These are phyloP conservation scores for Tylochromis polylepis DNA, from an alignment of 2,113 vertebrate genomes.

Conservation along the genomic window DNA sequence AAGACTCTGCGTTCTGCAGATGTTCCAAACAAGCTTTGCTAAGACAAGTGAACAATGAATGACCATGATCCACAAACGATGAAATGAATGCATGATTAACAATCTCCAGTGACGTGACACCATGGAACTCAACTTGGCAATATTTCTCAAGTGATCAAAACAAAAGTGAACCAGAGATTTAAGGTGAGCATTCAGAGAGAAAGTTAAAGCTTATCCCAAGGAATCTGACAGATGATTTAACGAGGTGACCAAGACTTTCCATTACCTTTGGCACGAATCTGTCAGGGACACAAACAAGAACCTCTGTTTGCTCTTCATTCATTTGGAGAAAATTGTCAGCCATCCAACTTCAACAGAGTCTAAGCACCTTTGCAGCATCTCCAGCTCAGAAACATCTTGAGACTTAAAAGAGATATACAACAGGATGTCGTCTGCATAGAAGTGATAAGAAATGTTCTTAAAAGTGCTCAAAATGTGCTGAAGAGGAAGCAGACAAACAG, in stretches of 20 bases:
- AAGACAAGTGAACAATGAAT: not conserved
- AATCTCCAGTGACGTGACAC: not conserved
- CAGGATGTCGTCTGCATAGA: fast-evolving
- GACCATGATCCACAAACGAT: not conserved
- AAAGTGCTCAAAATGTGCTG: not conserved
- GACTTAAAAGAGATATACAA: not conserved
- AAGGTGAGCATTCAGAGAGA: not conserved
- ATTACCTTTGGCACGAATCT: not conserved
- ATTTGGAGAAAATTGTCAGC: not conserved
- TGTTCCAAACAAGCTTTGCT: fast-evolving
- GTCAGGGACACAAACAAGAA: not conserved
- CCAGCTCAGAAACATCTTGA: not conserved
- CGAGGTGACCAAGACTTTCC: fast-evolving
- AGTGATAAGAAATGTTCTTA: not conserved
- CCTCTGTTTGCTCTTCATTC: not conserved
- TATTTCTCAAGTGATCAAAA: not conserved
- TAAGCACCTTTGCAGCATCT: not conserved
- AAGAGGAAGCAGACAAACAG: not conserved
- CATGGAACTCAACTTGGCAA: not conserved
- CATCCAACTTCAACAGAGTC: not conserved
- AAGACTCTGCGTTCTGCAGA: not conserved
- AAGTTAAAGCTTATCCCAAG: not conserved
- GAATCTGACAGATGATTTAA: not conserved
- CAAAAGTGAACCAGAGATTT: not conserved
- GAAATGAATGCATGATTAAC: not conserved